Evolutionary conservation across 2,113 vertebrate species (phyloP), one percentile per base, ranked within the genome.

Genomic region (Pogona vitticeps): DNA sequence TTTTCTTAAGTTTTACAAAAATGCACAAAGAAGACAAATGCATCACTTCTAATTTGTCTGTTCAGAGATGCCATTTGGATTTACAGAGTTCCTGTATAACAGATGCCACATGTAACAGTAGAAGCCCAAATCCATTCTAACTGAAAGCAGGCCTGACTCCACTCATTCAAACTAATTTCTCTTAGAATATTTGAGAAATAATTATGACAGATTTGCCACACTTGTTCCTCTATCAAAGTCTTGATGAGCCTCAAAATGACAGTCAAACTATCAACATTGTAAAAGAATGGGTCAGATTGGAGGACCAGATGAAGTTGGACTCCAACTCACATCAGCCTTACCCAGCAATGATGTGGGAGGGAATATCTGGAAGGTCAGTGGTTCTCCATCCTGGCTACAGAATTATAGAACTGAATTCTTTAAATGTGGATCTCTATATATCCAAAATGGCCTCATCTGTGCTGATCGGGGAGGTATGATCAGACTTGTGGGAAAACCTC

Each of bases 1-100:
- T 86, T 88, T 95, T 6, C 21, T 38, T 87, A 82, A n/a, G 82
- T 76, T 92, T 36, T 72, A 56, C 7, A 73, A 75, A 92, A 87
- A 38, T 17, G 36, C 3, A 79, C 0, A 46, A 0, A 1, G 88
- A 91, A 78, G 0, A 42, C 46, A 36, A 31, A 20, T 85, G 86
- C 75, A 36, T 6, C 0, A n/a, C 78, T 88, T 90, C 85, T 90
- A 84, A 76, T 91, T 88, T 91, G 40, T 76, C 2, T 3, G 0
- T 52, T 85, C n/a, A 75, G 52, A 17, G 26, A 33, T 65, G 26
- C 36, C 28, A 28, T 31, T 40, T 76, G 26, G 7, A 86, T 90
- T 92, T 79, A 85, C 2, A 38, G 52, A 86, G 17, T 17, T 71
- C 18, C 76, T 76, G 46, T 0, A 1, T 26, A 84, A 67, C 23